These are phyloP conservation scores for Biston betularia DNA, from an alignment of 2,888 invertebrate species.

Conservation along the genomic window DNA sequence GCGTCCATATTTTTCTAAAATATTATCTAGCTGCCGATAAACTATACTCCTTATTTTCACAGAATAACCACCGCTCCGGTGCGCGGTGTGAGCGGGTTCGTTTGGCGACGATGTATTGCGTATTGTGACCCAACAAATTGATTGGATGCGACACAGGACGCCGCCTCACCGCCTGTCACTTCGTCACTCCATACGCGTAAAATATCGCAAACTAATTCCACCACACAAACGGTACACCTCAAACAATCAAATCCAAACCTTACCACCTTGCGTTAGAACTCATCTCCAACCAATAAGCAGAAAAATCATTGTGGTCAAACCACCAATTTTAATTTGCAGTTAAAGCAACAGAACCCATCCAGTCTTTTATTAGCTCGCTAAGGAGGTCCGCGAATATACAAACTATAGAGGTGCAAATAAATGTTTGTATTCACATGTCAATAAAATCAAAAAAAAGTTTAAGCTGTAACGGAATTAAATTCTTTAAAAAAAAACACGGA, in stretches of 20 bases:
- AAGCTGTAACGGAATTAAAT: conserved; percentile 49
- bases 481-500: conserved; percentile 44
- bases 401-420: conserved; percentile 2
- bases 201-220: conserved; percentile 50
- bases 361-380: conserved; percentile 4
- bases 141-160: conserved; percentile 76
- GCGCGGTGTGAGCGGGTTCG: conserved; percentile 75
- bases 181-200: conserved; percentile 74
- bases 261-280: conserved; percentile 35
- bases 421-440: conserved; percentile 49
- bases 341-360: conserved; percentile 21
- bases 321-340: conserved; percentile 45
- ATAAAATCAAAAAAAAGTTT: conserved; percentile 52
- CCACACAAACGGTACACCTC: conserved; percentile 23
- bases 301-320: conserved; percentile 27
- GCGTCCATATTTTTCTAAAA: no score
- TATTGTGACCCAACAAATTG: conserved; percentile 81
- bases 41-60: background rate
- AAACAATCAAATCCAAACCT: conserved; percentile 41
- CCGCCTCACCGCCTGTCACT: conserved; percentile 78
- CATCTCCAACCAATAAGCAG: background rate
- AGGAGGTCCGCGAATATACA: background rate
- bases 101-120: conserved; percentile 75
- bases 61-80: conserved; percentile 63
- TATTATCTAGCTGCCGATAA: no score